Evolutionary conservation across 2,888 invertebrate species (phyloP).

Genomic region (Parnassius mnemosyne): DNA sequence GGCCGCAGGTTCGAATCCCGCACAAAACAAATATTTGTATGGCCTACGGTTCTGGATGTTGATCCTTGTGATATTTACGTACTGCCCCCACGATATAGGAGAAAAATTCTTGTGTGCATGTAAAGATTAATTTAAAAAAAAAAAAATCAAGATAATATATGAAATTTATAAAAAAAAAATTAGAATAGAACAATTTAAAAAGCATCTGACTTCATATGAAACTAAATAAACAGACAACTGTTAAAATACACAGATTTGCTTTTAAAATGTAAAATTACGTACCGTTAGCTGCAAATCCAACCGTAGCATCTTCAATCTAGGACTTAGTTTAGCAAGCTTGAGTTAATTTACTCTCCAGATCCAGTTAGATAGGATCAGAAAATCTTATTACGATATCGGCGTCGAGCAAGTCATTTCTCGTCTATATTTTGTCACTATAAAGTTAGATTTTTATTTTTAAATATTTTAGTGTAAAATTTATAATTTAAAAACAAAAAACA

Average conservation of each 20-base stretch:
- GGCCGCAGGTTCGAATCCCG: no score
- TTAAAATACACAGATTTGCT: not conserved
- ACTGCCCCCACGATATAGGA: no score
- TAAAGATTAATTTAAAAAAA: no score
- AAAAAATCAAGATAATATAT: no score
- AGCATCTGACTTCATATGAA: not conserved
- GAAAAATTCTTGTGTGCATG: no score
- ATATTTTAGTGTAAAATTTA: no score
- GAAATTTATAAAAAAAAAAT: no score
- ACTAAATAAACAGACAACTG: not conserved
- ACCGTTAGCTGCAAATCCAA: constrained; percentile 13
- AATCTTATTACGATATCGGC: constrained; percentile 15
- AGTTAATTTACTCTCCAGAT: constrained; percentile 21
- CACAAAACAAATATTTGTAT: no score
- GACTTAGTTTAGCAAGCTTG: constrained; percentile 15
- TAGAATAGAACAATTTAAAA: not conserved
- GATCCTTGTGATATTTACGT: no score
- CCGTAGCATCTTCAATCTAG: constrained; percentile 4
- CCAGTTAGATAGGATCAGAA: constrained; percentile 22
- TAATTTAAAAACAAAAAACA: no score
- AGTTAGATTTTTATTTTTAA: not conserved
- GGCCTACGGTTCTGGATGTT: no score
- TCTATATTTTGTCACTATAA: constrained; percentile 12
- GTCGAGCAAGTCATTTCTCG: not conserved
- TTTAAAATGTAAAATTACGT: constrained; percentile 12